Evolutionary conservation across 1,140 invertebrate genomes (phyloP), one percentile per base, ranked within the genome.

Genomic region (Lepidostoma basale): DNA sequence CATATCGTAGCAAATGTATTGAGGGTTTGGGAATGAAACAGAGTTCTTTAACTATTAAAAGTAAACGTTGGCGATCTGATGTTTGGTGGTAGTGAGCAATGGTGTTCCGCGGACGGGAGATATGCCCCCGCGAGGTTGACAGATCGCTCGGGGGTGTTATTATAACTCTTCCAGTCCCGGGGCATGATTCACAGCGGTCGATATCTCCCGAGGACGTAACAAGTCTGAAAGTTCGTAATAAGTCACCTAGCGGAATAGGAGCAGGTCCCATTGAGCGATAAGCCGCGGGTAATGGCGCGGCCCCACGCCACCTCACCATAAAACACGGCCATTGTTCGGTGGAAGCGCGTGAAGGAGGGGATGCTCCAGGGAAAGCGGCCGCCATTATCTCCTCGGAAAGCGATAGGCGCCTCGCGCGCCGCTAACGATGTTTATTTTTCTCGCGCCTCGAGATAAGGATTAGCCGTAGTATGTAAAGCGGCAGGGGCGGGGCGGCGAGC

Each of bases 401-500:
- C 60, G 69, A 70, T 70, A 71, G 68, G 69, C 69, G 67, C 36
- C 67, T 67, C 62, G 62, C 47, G 62, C 47, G 47, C 33, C 45
- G 10, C 63, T 69, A 69, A 72, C 71, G 71, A 73, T 73, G 71
- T 73, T 73, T 73, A 73, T 69, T 69, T 73, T 73, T 69, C 49
- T 62, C 63, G 67, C 58, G 56, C 65, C 49, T 47, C 56, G 25
- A 62, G 69, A 70, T 70, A 70, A 70, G 58, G 69, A 68, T 72
- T 65, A 68, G 44, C 70, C 33, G 26, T 52, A 26, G 62, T 65
- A 28, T 44, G 52, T 14, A 28, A 40, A 23, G 52, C 23, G 54
- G 22, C 49, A 23, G 25, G 28, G n/a, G 28, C 52, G 9, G 30
- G 20, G 20, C 33, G 47, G 52, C 42, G 68, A 28, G 52, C 10